These are phyloP conservation scores for Mus spretus DNA, from an alignment of 2,797 vertebrate species.

Conservation along the genomic window DNA sequence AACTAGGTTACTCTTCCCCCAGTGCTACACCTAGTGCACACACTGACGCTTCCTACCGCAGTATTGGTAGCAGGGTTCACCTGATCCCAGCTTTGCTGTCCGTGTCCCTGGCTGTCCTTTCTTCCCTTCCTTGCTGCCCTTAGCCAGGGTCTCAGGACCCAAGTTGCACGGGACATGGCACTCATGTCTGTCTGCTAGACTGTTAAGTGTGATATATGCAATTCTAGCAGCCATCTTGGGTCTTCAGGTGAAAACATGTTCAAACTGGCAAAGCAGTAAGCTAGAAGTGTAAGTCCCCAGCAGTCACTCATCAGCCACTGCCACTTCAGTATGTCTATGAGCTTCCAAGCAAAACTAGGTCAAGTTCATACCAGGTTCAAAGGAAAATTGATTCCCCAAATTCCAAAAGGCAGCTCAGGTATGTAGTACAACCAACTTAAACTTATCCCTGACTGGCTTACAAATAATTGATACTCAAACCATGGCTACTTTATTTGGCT, in stretches of 20 bases:
- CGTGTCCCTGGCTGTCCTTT: background rate
- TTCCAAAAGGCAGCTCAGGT: background rate
- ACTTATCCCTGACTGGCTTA: background rate
- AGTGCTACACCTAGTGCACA: background rate
- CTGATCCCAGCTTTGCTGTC: background rate
- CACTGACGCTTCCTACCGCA: background rate
- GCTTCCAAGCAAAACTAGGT: background rate
- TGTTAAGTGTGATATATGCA: background rate
- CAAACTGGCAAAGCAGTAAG: background rate
- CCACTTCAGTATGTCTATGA: background rate
- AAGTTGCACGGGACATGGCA: background rate
- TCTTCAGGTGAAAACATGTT: conserved; percentile 12
- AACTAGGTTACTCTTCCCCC: background rate
- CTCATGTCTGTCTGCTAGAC: background rate
- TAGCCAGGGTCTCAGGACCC: background rate
- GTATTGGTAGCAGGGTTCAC: background rate
- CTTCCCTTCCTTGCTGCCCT: background rate
- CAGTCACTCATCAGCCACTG: background rate
- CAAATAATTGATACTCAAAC: background rate
- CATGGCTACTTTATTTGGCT: too few species aligned
- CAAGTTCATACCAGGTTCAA: background rate
- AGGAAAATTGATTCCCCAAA: background rate
- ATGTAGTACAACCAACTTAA: background rate
- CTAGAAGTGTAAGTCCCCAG: background rate
- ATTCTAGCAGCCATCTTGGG: background rate